Base-by-base conservation (phyloP, 2,888 invertebrate species). In the Microplitis deprimator region DNA sequence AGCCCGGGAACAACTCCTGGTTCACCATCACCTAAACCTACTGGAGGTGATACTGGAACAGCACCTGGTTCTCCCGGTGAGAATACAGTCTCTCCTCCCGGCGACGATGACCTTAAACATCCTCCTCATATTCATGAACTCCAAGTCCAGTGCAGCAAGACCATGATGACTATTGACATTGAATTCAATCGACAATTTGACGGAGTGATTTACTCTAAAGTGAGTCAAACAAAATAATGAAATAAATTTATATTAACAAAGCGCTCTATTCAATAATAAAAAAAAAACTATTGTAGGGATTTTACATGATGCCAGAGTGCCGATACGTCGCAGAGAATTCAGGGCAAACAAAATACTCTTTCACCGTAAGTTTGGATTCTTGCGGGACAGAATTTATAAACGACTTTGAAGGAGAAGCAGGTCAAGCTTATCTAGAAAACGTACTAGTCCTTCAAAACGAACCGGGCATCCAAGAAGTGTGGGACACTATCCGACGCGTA, bases 331-430 rank as follows among this genome's bases (percentile, higher is more conserved):
- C 91, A 81, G 93, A 94, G 85, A 94, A 94, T 86, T 93, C 94
- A 0, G 94, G 93, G 16, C 92, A 93, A 87, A 92, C 91, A 0
- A 93, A 93, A 86, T 95, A 93, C 87, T 92, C 93, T 0, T 95
- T 96, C 86, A 95, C 94, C 0, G 94, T 96, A 10, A 94, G 92
- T 82, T 87, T 95, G 13, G 94, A 95, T 83, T 93, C 93, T 65
- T 96, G 96, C 82, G 96, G 96, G 38, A 95, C 95, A 0, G 93
- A 94, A 89, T 96, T 95, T 89, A 93, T 94, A 83, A 95, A 95
- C 82, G 94, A 94, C 77, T 95, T 95, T 83, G 92, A 94, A 82
- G 94, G 94, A 5, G 92, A 94, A 88, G 91, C 91, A 39, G 95
- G 95, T 1, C 94, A 95, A 86, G 95, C 95, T 1, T 96, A 95